phyloP scores from a whole-genome alignment of 2,797 vertebrate genomes.

The Otus scops region DNA sequence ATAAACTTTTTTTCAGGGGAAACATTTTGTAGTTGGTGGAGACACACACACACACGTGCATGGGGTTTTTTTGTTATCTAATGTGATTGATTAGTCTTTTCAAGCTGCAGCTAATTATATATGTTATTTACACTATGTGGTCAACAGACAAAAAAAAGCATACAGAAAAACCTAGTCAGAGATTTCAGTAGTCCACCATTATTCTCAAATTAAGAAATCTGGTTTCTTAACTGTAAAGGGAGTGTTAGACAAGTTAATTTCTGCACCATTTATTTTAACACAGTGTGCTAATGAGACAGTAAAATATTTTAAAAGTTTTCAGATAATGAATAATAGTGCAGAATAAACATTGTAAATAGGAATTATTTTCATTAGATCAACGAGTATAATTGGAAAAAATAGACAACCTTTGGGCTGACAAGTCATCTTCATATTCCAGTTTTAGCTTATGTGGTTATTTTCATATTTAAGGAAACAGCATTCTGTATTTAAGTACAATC shows the following conservation, averaged over 20 bases:
- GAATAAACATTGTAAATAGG: background rate
- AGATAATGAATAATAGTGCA: background rate
- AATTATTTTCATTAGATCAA: background rate
- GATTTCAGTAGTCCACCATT: background rate
- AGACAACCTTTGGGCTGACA: background rate
- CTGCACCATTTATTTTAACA: background rate
- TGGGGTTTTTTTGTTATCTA: background rate
- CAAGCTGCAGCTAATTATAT: background rate
- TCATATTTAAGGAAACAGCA: background rate
- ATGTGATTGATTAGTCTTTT: background rate
- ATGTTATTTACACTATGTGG: background rate
- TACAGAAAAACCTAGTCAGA: background rate
- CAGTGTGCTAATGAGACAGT: background rate
- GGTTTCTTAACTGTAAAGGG: background rate
- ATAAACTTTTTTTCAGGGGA: background rate
- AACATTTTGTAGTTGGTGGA: background rate
- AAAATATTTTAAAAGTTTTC: background rate
- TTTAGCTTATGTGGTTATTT: background rate
- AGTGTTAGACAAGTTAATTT: background rate
- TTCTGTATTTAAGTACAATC: background rate
- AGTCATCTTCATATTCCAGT: background rate
- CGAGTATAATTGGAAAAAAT: background rate
- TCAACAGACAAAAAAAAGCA: background rate
- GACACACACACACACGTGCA: background rate
- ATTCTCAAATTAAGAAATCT: background rate